Percentiles rank a stretch among this genome's conserved stretches.
phyloP scores from a whole-genome alignment of 2,888 invertebrate genomes.

The Lasioglossum villosulum region DNA sequence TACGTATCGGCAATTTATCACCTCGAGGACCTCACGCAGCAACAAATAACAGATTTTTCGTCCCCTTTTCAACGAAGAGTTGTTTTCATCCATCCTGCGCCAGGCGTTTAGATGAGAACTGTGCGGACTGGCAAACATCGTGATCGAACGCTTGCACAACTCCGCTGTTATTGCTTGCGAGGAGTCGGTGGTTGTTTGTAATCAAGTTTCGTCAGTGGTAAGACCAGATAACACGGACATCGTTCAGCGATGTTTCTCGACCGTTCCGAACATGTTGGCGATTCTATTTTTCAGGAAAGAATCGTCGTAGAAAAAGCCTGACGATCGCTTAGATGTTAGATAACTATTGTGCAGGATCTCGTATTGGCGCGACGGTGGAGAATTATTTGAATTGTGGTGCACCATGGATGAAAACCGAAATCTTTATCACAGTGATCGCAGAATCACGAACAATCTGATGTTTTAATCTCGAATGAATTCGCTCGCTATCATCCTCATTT shows the following conservation, averaged over 20 bases:
- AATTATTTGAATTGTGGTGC: too few relatives aligned
- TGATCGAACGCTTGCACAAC: conserved; percentile 16
- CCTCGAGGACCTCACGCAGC: neutral
- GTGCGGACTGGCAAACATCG: neutral
- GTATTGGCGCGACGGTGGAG: too few relatives aligned
- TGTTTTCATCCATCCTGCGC: neutral
- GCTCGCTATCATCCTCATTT: too few relatives aligned
- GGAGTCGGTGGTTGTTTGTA: conserved; percentile 9
- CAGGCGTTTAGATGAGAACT: neutral
- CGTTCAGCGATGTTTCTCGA: neutral
- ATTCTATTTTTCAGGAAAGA: neutral
- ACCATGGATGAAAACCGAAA: neutral
- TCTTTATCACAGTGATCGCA: too few relatives aligned
- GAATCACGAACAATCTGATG: too few relatives aligned
- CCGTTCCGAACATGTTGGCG: neutral
- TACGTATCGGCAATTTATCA: neutral
- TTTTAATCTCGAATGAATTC: too few relatives aligned
- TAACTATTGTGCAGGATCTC: too few relatives aligned
- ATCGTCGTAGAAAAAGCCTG: neutral
- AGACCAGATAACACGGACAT: conserved; percentile 18
- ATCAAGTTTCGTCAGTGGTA: conserved; percentile 28
- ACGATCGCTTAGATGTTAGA: neutral
- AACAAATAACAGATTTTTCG: neutral
- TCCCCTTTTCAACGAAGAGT: neutral
- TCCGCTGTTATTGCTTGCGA: neutral